phyloP scores from a whole-genome alignment of 2,113 vertebrate genomes.

The Bucco capensis region DNA sequence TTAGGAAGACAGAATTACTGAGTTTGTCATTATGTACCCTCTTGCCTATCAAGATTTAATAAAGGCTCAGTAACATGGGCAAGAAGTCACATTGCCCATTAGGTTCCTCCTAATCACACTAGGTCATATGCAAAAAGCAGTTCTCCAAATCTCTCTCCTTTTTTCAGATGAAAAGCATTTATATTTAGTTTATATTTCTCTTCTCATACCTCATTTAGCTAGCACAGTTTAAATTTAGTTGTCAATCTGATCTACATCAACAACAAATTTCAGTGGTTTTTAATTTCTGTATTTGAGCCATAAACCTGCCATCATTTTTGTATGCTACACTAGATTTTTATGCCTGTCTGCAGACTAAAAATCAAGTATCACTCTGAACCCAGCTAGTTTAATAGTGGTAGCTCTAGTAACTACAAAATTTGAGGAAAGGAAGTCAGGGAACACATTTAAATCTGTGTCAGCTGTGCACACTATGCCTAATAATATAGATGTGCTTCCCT shows the following conservation, averaged over 20 bases:
- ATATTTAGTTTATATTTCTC: not conserved
- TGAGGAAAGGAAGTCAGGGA: not conserved
- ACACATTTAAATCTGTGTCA: not conserved
- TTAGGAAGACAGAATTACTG: not conserved
- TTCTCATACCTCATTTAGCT: not conserved
- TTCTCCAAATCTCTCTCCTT: not conserved
- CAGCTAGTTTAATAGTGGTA: not conserved
- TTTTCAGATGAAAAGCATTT: not conserved
- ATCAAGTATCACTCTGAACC: not conserved
- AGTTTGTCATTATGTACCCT: not conserved
- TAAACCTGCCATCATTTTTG: not conserved
- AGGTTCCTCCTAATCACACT: not conserved
- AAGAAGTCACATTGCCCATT: not conserved
- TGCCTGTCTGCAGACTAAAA: not conserved
- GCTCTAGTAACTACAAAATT: not conserved
- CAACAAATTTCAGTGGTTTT: not conserved
- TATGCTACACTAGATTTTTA: not conserved
- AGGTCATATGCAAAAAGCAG: not conserved
- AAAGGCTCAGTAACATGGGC: not conserved
- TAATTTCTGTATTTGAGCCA: not conserved
- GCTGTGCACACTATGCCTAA: not conserved
- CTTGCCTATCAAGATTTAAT: not conserved
- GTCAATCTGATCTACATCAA: not conserved
- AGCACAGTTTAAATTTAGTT: constrained; percentile 2
- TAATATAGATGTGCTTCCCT: not conserved